Conservation (phyloP, 92 coral and sea anemone species). For the Epizoanthus fatuus region DNA sequence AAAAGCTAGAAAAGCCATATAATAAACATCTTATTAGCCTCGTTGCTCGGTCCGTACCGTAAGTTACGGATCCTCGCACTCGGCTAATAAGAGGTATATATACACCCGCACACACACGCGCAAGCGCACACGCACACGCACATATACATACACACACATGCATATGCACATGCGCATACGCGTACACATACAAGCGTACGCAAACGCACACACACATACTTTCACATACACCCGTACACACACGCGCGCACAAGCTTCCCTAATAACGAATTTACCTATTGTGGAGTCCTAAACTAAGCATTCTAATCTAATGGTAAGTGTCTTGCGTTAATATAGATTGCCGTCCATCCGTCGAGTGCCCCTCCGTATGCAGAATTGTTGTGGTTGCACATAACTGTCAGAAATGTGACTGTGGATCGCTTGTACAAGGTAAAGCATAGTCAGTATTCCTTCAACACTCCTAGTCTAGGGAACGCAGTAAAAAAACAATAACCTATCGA, state of each 20-base stretch:
- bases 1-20: no score
- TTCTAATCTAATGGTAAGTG: background rate
- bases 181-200: background rate
- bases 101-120: background rate
- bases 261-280: background rate
- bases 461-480: no score
- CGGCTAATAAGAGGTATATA: no score
- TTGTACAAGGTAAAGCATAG: slow-evolving; percentile 54
- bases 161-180: background rate
- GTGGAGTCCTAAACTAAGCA: background rate
- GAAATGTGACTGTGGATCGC: slow-evolving; percentile 66
- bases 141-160: background rate
- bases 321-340: slow-evolving; percentile 38
- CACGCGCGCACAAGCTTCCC: background rate
- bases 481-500: no score
- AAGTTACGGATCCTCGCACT: no score
- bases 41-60: no score
- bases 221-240: background rate
- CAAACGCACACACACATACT: background rate
- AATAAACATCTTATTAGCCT: no score
- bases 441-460: no score
- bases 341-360: slow-evolving; percentile 58
- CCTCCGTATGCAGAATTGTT: slow-evolving; percentile 62
- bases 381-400: slow-evolving; percentile 58
- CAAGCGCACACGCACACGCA: background rate